Evolutionary conservation across 2,113 vertebrate species (phyloP).

Genomic region (Hippoglossus stenolepis): DNA sequence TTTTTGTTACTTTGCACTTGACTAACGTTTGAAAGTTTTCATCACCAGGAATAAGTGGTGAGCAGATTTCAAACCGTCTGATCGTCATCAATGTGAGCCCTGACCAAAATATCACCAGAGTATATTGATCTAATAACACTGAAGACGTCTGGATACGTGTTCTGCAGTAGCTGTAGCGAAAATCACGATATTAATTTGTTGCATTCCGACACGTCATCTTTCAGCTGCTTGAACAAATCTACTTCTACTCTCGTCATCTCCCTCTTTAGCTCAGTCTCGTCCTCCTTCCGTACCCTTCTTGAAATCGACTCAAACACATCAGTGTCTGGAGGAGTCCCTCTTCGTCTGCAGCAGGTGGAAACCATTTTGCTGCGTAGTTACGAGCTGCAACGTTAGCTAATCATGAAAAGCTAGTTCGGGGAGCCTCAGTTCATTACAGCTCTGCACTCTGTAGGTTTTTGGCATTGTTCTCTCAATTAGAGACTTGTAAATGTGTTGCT

Average conservation of each 20-base stretch:
- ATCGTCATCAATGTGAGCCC: no score
- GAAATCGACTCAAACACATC: conserved; percentile 8
- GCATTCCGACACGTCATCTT: no score
- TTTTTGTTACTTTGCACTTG: no score
- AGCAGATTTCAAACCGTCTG: no score
- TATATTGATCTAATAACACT: no score
- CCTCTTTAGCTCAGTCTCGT: not conserved
- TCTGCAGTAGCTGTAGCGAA: no score
- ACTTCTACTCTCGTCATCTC: not conserved
- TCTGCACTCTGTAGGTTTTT: conserved; percentile 72
- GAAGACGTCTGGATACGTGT: no score
- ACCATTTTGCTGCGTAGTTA: conserved; percentile 21
- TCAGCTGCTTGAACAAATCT: not conserved
- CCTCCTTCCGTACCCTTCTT: not conserved
- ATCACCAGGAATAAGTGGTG: no score
- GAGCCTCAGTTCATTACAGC: conserved; percentile 75
- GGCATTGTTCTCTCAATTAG: conserved; percentile 82
- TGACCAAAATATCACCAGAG: no score
- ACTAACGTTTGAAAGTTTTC: no score
- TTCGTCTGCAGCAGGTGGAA: conserved; percentile 13
- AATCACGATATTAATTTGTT: no score
- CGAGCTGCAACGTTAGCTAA: conserved; percentile 55
- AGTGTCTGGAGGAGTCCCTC: conserved; percentile 20
- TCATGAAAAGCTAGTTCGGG: conserved; percentile 63
- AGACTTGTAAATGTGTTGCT: conserved; percentile 84